Percentiles rank a stretch among this genome's conserved stretches.
These are phyloP conservation scores for Nasua narica DNA, from an alignment of 2,797 vertebrate genomes.

Conservation along the genomic window DNA sequence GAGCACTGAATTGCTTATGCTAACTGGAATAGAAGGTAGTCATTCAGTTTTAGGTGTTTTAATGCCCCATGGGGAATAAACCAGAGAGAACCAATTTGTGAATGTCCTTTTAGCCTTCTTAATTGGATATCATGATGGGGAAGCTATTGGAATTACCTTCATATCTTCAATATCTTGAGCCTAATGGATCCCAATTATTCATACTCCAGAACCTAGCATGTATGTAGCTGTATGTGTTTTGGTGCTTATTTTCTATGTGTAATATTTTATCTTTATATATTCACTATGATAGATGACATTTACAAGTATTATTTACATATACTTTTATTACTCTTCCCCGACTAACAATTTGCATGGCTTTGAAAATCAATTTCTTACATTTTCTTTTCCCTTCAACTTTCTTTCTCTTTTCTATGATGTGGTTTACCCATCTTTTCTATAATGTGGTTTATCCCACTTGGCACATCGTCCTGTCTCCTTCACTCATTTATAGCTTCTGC, in stretches of 20 bases:
- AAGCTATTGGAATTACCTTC: not conserved
- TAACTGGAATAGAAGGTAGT: not conserved
- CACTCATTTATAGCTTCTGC: not conserved
- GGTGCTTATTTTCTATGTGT: not conserved
- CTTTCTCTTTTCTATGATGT: not conserved
- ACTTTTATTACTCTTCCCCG: not conserved
- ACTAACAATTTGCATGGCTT: not conserved
- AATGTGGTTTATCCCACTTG: conserved; percentile 31
- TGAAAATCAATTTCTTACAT: conserved; percentile 5
- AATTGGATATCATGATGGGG: not conserved
- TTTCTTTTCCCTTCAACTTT: not conserved
- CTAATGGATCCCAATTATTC: not conserved
- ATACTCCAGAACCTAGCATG: not conserved
- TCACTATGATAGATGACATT: not conserved
- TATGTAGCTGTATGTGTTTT: not conserved
- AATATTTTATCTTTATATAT: conserved; percentile 8
- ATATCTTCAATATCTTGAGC: not conserved
- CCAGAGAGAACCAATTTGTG: not conserved
- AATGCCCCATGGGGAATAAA: not conserved
- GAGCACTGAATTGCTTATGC: not conserved
- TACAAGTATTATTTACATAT: not conserved
- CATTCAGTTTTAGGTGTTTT: not conserved
- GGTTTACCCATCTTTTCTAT: conserved; percentile 3
- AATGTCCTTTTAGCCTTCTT: not conserved
- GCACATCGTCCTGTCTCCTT: not conserved